Base-by-base conservation (phyloP, 2,888 invertebrate species). In the Schizotus pectinicornis region DNA sequence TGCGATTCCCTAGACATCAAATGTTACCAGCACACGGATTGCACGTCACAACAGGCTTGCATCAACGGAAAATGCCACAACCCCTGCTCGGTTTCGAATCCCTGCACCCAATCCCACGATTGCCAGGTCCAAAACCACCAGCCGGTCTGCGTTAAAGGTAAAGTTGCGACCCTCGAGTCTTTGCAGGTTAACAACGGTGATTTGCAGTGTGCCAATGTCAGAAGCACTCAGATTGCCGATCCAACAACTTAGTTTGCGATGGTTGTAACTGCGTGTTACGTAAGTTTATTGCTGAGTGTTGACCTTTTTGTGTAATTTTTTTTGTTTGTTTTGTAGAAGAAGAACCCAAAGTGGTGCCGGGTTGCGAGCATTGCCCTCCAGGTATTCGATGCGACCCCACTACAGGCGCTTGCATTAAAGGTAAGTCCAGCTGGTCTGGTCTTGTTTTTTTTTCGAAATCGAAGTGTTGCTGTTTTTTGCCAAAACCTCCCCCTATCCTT, bases 81-180 rank as follows among this genome's bases (percentile, higher is more conserved):
- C 79, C 94, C 94, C 13, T 95, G 94, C 78, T 84, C 86, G 8
- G 83, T 83, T 76, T 86, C 83, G 14, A 88, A 91, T 63, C 92
- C 92, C 1, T 95, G 94, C 75, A 81, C 84, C 22, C 79, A 83
- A 38, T 85, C 87, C 47, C 91, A 94, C 70, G 89, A 91, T 67
- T 95, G 94, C 74, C 88, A 89, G 68, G 92, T 94, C 41, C 84
- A 90, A 70, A 84, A 91, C 70, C 94, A 94, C 77, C 89, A 90
- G 75, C 90, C 94, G 6, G 88, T 92, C 59, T 95, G 94, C 76
- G 87, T 89, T 36, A 88, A 88, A 83, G 91, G 93, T 89, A 81
- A 22, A 34, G 41, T 13, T 51, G 7, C 30, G 50, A 35, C 32
- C 33, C 37, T 37, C 37, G 48, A 45, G 32, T 37, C 35, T 33